Evolutionary conservation across 2,113 vertebrate species (phyloP).

Genomic region (Laticauda colubrina): DNA sequence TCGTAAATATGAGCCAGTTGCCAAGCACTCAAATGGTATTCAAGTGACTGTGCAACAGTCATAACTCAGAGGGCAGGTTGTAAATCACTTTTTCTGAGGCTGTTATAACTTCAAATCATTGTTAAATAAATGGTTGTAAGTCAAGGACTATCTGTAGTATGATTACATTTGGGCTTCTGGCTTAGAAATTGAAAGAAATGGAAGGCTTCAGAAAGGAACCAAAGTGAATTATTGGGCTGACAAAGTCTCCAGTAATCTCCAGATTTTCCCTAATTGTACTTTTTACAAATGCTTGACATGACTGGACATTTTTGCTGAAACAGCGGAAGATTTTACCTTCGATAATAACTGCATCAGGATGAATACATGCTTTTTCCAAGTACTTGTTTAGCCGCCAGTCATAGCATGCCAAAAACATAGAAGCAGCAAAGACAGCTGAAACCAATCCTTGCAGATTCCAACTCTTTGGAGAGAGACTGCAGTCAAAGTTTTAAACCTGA

Average conservation of each 20-base stretch:
- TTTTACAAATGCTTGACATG: background rate
- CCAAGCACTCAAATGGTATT: background rate
- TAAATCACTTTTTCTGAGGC: background rate
- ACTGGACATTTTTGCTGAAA: conserved; percentile 10
- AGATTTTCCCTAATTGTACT: background rate
- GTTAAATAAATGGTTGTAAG: background rate
- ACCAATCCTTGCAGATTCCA: conserved; percentile 29
- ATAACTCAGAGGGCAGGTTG: background rate
- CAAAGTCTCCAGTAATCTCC: background rate
- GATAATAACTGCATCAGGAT: background rate
- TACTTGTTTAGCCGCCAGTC: conserved; percentile 28
- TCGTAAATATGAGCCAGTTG: background rate
- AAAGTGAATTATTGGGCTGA: background rate
- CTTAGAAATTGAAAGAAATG: conserved; percentile 15
- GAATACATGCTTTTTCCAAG: conserved; percentile 3
- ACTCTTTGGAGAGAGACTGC: conserved; percentile 28
- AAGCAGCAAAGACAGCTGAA: conserved; percentile 36
- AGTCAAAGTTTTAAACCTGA: background rate
- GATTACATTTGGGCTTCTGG: conserved; percentile 2
- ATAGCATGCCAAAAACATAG: background rate
- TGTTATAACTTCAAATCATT: background rate
- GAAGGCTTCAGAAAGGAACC: conserved; percentile 20
- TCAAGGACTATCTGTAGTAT: background rate
- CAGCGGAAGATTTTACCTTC: conserved; percentile 4
- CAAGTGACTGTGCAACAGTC: background rate